Conservation (phyloP, 2,888 invertebrate genomes). For the Frankliniella fusca region DNA sequence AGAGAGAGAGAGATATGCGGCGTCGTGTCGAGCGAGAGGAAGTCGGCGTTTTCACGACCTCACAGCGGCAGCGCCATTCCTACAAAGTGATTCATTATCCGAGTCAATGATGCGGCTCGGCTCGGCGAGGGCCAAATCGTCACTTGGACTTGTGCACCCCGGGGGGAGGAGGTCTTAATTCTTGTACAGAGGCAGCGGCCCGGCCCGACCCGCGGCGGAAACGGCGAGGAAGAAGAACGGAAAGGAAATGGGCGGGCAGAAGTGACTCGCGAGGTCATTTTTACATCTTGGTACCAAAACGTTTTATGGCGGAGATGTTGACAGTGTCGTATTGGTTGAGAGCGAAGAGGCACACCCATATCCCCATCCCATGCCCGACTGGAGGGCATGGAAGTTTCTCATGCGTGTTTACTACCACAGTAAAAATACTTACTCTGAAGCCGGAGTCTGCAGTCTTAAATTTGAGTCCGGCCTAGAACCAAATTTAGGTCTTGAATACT, state of each 20-base stretch:
- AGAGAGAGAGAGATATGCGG: neutral
- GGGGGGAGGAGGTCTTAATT: neutral
- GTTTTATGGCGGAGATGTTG: neutral
- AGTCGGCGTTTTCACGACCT: neutral
- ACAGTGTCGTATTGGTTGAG: neutral
- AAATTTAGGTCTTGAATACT: no score
- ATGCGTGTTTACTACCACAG: no score
- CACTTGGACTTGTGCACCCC: neutral
- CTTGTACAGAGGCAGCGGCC: neutral
- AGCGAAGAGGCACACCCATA: neutral
- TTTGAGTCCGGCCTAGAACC: no score
- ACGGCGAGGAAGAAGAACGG: neutral
- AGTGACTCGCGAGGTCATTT: no score
- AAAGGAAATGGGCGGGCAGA: neutral
- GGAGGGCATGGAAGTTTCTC: no score
- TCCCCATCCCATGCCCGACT: neutral
- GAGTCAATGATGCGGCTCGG: neutral
- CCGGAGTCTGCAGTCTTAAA: no score
- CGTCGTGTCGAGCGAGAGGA: neutral
- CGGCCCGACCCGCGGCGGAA: neutral
- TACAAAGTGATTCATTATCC: conserved; percentile 18
- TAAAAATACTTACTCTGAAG: no score
- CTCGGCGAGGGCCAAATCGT: neutral
- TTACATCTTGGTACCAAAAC: no score
- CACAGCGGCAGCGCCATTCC: neutral